These are phyloP conservation scores for Vulpes ferrilata DNA, from an alignment of 2,113 vertebrate species.

Conservation along the genomic window DNA sequence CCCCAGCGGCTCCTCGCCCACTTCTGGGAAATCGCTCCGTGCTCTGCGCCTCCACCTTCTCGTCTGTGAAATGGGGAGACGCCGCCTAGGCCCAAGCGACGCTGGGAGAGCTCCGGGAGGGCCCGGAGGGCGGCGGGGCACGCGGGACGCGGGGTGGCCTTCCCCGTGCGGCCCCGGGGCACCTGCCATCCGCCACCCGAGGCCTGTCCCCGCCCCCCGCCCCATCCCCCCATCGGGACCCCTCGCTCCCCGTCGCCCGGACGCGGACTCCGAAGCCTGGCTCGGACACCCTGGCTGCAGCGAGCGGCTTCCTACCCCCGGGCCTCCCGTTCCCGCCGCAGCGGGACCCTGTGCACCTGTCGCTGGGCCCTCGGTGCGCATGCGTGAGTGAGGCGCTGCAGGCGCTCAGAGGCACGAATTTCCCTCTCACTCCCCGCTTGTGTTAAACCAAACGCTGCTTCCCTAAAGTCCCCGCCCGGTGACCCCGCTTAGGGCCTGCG, in stretches of 20 bases:
- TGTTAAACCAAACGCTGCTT: background rate
- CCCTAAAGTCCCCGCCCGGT: background rate
- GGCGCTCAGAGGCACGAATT: rapidly evolving
- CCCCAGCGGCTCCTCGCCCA: no score
- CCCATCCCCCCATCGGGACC: no score
- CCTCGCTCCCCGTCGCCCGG: no score
- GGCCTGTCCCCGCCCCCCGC: no score
- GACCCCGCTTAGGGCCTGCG: background rate
- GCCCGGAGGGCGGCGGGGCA: no score
- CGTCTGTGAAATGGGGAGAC: background rate
- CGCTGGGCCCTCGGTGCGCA: background rate
- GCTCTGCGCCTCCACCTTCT: background rate
- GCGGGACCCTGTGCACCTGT: no score
- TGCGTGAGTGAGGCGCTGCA: rapidly evolving
- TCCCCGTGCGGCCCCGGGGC: rapidly evolving
- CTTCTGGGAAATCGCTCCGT: no score
- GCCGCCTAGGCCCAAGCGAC: background rate
- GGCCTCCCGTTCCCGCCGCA: background rate
- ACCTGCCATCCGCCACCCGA: no score
- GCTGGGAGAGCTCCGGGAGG: background rate
- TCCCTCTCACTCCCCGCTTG: background rate
- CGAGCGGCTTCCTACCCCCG: background rate
- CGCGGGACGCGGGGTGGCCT: rapidly evolving
- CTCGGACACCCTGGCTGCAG: background rate
- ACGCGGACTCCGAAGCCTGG: background rate